These are phyloP conservation scores for Macrophya alboannulata DNA, from an alignment of 2,888 invertebrate species.

Conservation along the genomic window DNA sequence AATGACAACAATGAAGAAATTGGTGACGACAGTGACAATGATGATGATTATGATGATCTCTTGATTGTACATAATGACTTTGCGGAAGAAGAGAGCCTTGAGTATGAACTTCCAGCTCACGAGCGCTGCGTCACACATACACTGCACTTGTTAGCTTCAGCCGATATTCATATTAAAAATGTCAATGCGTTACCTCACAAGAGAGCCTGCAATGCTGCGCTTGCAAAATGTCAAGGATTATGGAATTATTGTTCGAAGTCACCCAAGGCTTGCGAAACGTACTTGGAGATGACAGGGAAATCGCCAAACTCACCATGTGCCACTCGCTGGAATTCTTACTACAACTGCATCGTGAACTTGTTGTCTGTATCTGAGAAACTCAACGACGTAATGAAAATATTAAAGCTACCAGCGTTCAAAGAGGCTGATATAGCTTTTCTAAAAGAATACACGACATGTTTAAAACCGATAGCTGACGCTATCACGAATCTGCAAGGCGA, in stretches of 20 bases:
- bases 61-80: slow-evolving; percentile 1
- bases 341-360: slow-evolving; percentile 57
- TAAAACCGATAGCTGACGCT: slow-evolving; percentile 50
- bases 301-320: slow-evolving; percentile 58
- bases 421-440: slow-evolving; percentile 58
- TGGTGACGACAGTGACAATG: not conserved
- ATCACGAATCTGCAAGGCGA: slow-evolving; percentile 54
- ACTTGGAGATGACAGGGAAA: slow-evolving; percentile 57
- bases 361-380: slow-evolving; percentile 53
- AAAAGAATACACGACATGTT: slow-evolving; percentile 55
- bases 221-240: slow-evolving; percentile 57
- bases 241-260: slow-evolving; percentile 59
- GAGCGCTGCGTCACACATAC: slow-evolving; percentile 49
- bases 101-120: not conserved
- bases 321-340: slow-evolving; percentile 59
- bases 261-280: slow-evolving; percentile 58
- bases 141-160: slow-evolving; percentile 47
- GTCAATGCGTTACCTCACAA: slow-evolving; percentile 36
- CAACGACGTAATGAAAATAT: slow-evolving; percentile 56
- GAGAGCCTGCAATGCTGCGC: slow-evolving; percentile 57
- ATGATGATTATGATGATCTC: slow-evolving; percentile 10
- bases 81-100: slow-evolving; percentile 3
- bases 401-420: slow-evolving; percentile 55
- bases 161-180: slow-evolving; percentile 35
- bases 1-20: not conserved